phyloP scores from a whole-genome alignment of 2,113 vertebrate genomes.

The Ploceus nigricollis region DNA sequence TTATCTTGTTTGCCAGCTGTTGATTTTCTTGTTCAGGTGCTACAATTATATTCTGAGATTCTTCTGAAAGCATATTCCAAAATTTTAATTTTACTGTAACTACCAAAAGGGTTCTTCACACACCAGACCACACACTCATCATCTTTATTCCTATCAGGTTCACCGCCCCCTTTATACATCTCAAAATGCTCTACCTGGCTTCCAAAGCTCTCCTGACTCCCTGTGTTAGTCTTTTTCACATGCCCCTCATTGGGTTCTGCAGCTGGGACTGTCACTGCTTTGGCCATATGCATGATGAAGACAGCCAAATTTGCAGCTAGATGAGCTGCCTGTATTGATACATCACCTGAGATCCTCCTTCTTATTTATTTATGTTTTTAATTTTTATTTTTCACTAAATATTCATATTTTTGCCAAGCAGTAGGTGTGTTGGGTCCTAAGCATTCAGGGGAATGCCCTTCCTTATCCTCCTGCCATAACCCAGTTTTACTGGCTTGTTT shows the following conservation, averaged over 20 bases:
- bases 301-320: not conserved
- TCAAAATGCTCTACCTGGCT: not conserved
- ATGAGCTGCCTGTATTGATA: not conserved
- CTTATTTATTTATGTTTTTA: not conserved
- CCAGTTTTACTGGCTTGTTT: not conserved
- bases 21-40: not conserved
- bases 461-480: not conserved
- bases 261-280: not conserved
- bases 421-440: not conserved
- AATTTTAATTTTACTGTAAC: not conserved
- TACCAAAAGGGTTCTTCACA: not conserved
- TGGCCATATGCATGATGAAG: not conserved
- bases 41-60: not conserved
- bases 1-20: not conserved
- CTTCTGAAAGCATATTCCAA: not conserved
- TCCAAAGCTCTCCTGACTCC: not conserved
- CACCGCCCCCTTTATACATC: not conserved
- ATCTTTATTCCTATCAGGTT: not conserved
- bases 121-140: rapidly evolving
- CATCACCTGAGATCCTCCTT: not conserved
- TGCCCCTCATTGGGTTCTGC: not conserved
- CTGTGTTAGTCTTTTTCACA: not conserved
- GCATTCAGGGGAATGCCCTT: not conserved
- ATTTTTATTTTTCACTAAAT: not conserved
- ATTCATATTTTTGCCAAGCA: not conserved